phyloP scores from a whole-genome alignment of 2,113 vertebrate genomes.

The Turdus rufiventris region DNA sequence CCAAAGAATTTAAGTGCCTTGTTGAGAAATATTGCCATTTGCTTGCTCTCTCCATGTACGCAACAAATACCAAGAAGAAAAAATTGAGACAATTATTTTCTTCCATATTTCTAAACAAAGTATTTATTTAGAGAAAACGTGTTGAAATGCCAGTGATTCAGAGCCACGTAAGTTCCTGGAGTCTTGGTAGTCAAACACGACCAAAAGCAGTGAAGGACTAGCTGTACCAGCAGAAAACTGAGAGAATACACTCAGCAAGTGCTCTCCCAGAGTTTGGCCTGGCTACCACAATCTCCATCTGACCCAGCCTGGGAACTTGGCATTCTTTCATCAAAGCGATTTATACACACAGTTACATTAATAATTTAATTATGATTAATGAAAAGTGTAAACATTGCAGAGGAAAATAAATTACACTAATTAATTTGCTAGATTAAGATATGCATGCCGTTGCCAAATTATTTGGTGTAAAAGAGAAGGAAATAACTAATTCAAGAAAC shows the following conservation, averaged over 20 bases:
- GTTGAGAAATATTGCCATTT: not conserved
- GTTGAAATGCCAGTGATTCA: not conserved
- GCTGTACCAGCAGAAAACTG: not conserved
- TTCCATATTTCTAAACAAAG: not conserved
- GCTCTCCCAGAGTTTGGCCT: not conserved
- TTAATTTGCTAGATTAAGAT: not conserved
- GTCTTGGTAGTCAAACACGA: not conserved
- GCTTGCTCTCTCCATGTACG: not conserved
- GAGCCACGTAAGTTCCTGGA: not conserved
- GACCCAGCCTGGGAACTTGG: not conserved
- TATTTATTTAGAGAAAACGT: not conserved
- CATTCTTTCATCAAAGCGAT: not conserved
- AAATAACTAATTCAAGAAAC: not conserved
- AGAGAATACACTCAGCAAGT: not conserved
- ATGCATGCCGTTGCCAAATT: not conserved
- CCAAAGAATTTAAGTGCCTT: not conserved
- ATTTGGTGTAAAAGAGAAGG: not conserved
- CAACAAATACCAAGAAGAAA: not conserved
- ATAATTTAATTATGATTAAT: not conserved
- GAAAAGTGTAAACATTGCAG: not conserved
- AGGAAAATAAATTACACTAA: not conserved
- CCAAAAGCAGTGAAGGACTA: not conserved
- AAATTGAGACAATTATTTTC: not conserved
- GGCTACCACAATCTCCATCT: not conserved
- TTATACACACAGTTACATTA: not conserved